Base-by-base conservation (phyloP, 2,113 vertebrate species). In the Trachemys scripta region DNA sequence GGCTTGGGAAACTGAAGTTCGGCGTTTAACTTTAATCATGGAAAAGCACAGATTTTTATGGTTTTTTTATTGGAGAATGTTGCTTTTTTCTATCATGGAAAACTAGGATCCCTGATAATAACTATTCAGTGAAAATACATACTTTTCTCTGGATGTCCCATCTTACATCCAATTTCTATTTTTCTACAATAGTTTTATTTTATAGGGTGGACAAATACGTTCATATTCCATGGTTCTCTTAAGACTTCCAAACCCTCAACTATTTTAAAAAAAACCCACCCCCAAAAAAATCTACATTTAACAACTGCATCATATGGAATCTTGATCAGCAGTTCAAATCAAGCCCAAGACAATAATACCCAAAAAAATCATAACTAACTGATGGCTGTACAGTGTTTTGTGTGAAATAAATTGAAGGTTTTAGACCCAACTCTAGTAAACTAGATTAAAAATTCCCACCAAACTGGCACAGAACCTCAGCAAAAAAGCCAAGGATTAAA, bases 121-220 rank as follows among this genome's bases (percentile, higher is more conserved):
- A n/a, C 6, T 90, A 94, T 96, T 92, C 53, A 94, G 16, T 75
- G 53, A 84, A 95, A 95, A 92, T 11, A n/a, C 51, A 95, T 35
- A 42, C 75, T 92, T 94, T 92, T 91, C 72, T 72, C 56, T 51
- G n/a, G 25, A 56, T 38, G 62, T 56, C 53, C 53, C n/a, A 27
- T 17, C 16, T 38, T 57, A 42, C 9, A 19, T 82, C 38, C 54
- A 57, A 57, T 42, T 45, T 42, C 22, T 57, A 45, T 57, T 42
- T 82, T 56, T 56, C 38, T 42, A 27, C 38, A 25, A 27, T 54
- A 38, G 53, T 56, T 82, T 82, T 53, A 27, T 82, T 45, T 57
- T 22, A 25, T 57, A 57, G 54, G n/a, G 5, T 19, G 31, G 53
- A 82, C 54, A 56, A 56, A 27, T 38, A 16, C 11, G n/a, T 45